Base-by-base conservation (phyloP, 2,113 vertebrate species). In the Neotoma lepida region DNA sequence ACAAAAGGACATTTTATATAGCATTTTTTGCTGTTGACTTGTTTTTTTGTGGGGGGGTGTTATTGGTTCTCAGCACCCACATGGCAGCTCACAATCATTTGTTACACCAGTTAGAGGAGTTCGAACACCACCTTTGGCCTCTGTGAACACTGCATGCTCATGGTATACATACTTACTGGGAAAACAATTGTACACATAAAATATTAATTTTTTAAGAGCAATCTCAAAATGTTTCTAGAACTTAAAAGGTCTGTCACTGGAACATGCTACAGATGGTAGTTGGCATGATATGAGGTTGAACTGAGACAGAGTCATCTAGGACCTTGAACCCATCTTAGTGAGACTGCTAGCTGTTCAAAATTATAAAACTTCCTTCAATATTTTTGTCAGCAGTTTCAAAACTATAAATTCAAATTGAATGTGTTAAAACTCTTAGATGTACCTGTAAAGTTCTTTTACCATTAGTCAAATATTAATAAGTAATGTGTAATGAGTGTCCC, bases 331-430 rank as follows among this genome's bases (percentile, higher is more conserved):
- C 41, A 87, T 9, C n/a, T 20, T 9, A 68, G 18, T 51, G n/a
- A 77, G 44, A 51, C 49, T 82, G 24, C 78, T 63, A 66, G 22
- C 24, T 73, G 30, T 74, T n/a, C 46, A 61, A 89, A 91, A 13
- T 12, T 39, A 33, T 9, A 4, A 9, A 94, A 71, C 26, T 74
- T 91, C 51, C 39, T 86, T 80, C 56, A 88, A 44, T 8, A 78
- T 35, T 61, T 86, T 61, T 28, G 54, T 61, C 64, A 70, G 92
- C 86, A 81, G 76, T 86, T 80, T 88, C 1, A 70, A 71, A 95
- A 78, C 39, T 46, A 5, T n/a, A 41, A 80, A 88, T 74, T 17
- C 39, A 71, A 92, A 35, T 44, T 13, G 58, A 18, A 74, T 3
- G 28, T 87, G 35, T 33, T 71, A 68, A 80, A 95, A n/a, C 39